These are phyloP conservation scores for Hetaerina titia DNA, from an alignment of 2,888 invertebrate species.

Conservation along the genomic window DNA sequence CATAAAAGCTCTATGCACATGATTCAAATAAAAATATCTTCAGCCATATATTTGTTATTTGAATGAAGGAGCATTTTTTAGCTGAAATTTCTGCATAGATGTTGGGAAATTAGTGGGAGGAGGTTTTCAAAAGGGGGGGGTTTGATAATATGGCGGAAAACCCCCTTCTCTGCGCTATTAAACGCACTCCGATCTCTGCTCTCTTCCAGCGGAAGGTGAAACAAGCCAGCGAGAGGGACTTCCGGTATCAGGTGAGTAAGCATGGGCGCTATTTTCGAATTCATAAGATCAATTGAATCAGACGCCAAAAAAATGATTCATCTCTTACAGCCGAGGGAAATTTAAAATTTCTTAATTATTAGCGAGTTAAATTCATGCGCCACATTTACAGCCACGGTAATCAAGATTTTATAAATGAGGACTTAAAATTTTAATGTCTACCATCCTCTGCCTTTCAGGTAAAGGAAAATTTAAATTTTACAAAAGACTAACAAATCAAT, in stretches of 20 bases:
- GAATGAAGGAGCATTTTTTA: neutral
- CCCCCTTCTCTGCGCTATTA: constrained; percentile 57
- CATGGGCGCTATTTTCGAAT: neutral
- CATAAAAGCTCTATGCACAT: too few relatives aligned
- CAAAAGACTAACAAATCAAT: too few relatives aligned
- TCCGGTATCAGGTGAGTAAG: constrained; percentile 89
- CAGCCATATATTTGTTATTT: neutral
- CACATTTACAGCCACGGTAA: too few relatives aligned
- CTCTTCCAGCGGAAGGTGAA: constrained; percentile 90
- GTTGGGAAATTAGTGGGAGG: constrained; percentile 1
- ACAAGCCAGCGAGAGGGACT: constrained; percentile 95
- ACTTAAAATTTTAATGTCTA: too few relatives aligned
- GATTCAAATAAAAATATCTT: too few relatives aligned
- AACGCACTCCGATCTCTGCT: constrained; percentile 66
- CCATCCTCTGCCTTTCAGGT: too few relatives aligned
- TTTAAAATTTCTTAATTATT: neutral
- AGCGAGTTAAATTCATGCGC: too few relatives aligned
- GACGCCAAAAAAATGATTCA: neutral
- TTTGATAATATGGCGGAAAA: neutral
- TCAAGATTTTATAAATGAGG: too few relatives aligned
- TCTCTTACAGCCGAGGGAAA: neutral
- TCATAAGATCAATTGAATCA: neutral
- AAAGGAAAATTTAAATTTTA: too few relatives aligned
- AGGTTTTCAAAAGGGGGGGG: neutral
- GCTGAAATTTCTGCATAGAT: neutral